Base-by-base conservation (phyloP, 2,888 invertebrate species). In the Amphipoea lucens region DNA sequence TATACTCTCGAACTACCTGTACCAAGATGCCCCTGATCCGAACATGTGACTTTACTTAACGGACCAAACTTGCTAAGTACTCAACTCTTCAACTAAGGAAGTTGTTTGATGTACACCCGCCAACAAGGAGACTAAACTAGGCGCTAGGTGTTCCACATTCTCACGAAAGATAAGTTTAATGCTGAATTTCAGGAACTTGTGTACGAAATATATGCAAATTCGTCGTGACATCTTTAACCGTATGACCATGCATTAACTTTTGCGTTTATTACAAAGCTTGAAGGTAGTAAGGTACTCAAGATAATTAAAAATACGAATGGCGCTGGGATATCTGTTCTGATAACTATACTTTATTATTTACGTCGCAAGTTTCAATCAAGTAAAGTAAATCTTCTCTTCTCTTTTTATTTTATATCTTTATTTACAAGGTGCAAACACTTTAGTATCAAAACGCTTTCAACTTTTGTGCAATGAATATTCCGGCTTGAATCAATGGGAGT, bases 71-170 rank as follows among this genome's bases (percentile, higher is more conserved):
- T 88, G 67, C 72, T 70, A 78, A 83, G 80, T 81, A 81, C 78
- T 83, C 74, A 78, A 72, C 77, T 76, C 78, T 84, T 86, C 73
- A 76, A 76, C 76, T 74, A 69, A 83, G 72, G 78, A 86, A 87
- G 86, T 84, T 81, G 89, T 87, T 87, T 86, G 79, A 88, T 83
- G 81, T 84, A 78, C 78, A 72, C 77, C 72, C 68, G 67, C 62
- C 77, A 83, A 76, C 82, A 65, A 75, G 62, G 79, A 82, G 81
- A 81, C 73, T 36, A 67, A 84, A 86, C 82, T 82, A 81, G 74
- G 57, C 42, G 57, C 76, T 84, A 82, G 79, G 81, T 80, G 87
- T 79, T 80, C 77, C 79, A 79, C 78, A 79, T 83, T 79, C 72
- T 74, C 76, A 54, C 23, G 57, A 69, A 72, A 76, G 77, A 76